phyloP scores from a whole-genome alignment of 2,797 vertebrate genomes.

The Smutsia gigantea region DNA sequence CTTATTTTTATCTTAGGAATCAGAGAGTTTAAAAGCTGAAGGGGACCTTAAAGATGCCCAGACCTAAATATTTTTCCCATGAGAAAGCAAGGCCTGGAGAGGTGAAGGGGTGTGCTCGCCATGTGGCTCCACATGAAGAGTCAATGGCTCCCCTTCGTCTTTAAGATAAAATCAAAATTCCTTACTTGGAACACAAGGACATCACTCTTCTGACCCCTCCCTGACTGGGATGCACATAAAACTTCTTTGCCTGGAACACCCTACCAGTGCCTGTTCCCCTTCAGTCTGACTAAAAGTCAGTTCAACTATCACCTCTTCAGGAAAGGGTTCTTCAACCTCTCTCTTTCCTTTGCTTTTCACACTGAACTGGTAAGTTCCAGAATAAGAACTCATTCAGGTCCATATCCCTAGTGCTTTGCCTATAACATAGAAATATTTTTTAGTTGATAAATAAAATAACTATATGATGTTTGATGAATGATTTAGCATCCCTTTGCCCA shows the following conservation, averaged over 20 bases:
- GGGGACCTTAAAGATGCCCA: neutral
- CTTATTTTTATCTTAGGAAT: neutral
- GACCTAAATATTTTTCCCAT: neutral
- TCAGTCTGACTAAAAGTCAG: neutral
- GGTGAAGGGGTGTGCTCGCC: neutral
- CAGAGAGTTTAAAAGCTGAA: neutral
- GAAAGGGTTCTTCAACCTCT: neutral
- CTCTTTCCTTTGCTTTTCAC: neutral
- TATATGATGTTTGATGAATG: neutral
- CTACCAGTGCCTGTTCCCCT: neutral
- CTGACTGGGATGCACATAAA: neutral
- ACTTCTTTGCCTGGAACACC: neutral
- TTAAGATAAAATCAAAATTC: neutral
- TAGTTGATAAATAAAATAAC: neutral
- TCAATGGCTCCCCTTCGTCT: neutral
- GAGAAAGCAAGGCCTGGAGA: neutral
- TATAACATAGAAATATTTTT: neutral
- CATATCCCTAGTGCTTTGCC: neutral
- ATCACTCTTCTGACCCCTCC: neutral
- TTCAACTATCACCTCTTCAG: neutral
- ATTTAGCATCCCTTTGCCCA: neutral
- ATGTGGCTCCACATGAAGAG: neutral
- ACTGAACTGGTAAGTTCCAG: neutral
- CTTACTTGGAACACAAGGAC: neutral
- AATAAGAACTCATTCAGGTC: neutral